phyloP scores from a whole-genome alignment of 1,140 invertebrate species.

The Saccostrea glomerata region DNA sequence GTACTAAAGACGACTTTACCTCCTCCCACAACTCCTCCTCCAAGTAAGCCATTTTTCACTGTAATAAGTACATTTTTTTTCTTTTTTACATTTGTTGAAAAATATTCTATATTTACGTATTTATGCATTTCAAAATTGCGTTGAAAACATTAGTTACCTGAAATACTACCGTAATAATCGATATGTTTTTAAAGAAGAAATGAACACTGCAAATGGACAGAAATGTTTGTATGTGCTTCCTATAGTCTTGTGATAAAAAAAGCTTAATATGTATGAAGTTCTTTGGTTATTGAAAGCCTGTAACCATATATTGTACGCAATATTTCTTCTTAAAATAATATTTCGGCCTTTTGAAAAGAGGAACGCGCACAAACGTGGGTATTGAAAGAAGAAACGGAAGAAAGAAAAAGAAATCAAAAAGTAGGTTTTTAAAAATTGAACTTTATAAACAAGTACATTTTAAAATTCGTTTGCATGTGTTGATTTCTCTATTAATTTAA shows the following conservation, averaged over 20 bases:
- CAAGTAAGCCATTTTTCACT: not conserved
- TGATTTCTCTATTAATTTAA: not conserved
- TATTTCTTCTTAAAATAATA: not conserved
- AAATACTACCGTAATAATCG: not conserved
- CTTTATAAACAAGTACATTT: not conserved
- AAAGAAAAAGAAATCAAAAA: not conserved
- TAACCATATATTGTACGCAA: not conserved
- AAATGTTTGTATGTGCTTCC: not conserved
- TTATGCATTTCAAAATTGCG: too few relatives aligned
- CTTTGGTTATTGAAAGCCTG: too few relatives aligned
- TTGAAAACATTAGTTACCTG: not conserved
- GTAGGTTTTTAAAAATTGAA: not conserved
- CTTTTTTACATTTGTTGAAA: too few relatives aligned
- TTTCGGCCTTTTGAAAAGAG: slow-evolving; percentile 1
- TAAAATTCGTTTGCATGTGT: not conserved
- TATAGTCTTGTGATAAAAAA: not conserved
- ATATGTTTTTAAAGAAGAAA: not conserved
- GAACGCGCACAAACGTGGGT: too few relatives aligned
- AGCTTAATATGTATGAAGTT: not conserved
- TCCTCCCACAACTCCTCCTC: not conserved
- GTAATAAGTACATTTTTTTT: not conserved
- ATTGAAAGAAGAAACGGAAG: not conserved
- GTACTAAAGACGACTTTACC: not conserved
- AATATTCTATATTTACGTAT: too few relatives aligned
- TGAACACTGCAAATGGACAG: not conserved